A percentile compares a stretch with the other conserved stretches of the same genome.
phyloP scores from a whole-genome alignment of 2,113 vertebrate genomes.

The Pangasianodon hypophthalmus region DNA sequence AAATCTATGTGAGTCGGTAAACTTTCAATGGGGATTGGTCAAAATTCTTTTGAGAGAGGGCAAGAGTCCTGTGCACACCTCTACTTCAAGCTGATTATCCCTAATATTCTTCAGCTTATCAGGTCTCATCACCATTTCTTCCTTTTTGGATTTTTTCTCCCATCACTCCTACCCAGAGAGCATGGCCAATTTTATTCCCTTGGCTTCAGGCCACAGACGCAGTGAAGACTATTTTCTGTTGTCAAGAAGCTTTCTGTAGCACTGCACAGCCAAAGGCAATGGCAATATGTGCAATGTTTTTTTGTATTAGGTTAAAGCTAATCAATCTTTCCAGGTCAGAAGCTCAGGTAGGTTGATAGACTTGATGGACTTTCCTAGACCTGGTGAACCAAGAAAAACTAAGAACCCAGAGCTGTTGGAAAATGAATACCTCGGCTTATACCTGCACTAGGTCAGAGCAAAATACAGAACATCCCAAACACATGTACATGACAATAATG shows the following conservation, averaged over 20 bases:
- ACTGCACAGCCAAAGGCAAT: constrained; percentile 15
- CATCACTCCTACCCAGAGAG: background rate
- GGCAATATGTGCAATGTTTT: constrained; percentile 10
- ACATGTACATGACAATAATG: background rate
- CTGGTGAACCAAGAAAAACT: background rate
- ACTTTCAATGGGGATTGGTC: background rate
- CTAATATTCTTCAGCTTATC: background rate
- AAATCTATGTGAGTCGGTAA: background rate
- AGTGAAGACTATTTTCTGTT: constrained; percentile 8
- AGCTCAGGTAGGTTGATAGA: background rate
- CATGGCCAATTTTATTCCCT: background rate
- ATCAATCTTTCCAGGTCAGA: background rate
- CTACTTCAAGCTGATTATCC: background rate
- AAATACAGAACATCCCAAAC: background rate
- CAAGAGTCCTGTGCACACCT: background rate
- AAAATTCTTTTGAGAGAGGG: background rate
- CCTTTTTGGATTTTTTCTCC: background rate
- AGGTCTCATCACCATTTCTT: background rate
- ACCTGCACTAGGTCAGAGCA: background rate
- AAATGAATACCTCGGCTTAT: background rate
- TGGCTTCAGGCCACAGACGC: background rate
- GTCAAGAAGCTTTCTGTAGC: constrained; percentile 6
- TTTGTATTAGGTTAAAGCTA: background rate
- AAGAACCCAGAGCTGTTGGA: background rate
- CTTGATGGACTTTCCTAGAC: background rate